Conservation (phyloP, 2,888 invertebrate species). For the Thalpophila matura region DNA sequence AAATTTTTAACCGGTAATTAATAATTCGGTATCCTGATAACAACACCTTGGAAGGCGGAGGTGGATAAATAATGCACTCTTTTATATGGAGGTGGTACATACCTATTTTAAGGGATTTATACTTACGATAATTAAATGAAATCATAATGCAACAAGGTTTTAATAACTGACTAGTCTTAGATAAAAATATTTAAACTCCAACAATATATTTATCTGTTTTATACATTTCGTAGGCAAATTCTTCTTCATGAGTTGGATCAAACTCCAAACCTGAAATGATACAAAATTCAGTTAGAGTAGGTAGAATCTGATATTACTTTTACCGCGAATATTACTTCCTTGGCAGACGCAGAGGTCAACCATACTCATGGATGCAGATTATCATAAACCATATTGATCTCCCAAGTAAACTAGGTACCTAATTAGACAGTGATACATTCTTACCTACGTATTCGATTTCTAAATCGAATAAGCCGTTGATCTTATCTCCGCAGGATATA, state of each 20-base stretch:
- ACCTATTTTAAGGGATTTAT: not conserved
- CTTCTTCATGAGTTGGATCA: constrained; percentile 95
- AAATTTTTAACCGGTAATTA: too few relatives aligned
- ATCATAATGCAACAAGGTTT: constrained; percentile 10
- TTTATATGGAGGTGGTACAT: too few relatives aligned
- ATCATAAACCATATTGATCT: not conserved
- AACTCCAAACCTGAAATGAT: constrained; percentile 92
- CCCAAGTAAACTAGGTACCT: not conserved
- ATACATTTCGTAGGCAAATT: constrained; percentile 98
- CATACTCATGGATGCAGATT: too few relatives aligned
- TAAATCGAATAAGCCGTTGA: constrained; percentile 95
- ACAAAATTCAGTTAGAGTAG: not conserved
- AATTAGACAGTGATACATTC: constrained; percentile 26
- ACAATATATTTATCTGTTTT: constrained; percentile 92
- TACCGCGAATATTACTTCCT: not conserved
- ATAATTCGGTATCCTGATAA: too few relatives aligned
- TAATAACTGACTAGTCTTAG: constrained; percentile 27
- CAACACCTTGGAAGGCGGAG: too few relatives aligned
- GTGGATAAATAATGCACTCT: too few relatives aligned
- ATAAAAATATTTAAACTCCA: constrained; percentile 85
- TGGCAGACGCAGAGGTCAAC: not conserved
- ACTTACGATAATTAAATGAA: not conserved
- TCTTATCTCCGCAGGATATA: constrained; percentile 95
- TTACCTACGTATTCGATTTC: constrained; percentile 96
- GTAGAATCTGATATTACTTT: too few relatives aligned